These are phyloP conservation scores for Bombyx mandarina DNA, from an alignment of 1,140 invertebrate species.

Conservation along the genomic window DNA sequence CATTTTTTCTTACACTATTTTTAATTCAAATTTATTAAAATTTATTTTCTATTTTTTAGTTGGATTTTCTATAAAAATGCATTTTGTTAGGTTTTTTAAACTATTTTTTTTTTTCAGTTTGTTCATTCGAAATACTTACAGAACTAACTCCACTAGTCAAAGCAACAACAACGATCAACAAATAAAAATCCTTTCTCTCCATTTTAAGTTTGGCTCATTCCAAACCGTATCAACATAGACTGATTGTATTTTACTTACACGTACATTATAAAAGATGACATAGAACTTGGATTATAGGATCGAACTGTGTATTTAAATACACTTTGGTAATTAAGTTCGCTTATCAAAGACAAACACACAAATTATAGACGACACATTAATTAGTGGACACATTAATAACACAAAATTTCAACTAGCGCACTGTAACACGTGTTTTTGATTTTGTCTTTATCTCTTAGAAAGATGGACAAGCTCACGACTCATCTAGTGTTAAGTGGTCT, in stretches of 20 bases:
- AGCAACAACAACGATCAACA: slow-evolving; percentile 14
- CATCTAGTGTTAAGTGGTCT: too few relatives aligned
- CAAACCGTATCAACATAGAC: background rate
- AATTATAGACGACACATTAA: background rate
- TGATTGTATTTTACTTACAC: background rate
- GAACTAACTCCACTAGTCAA: slow-evolving; percentile 11
- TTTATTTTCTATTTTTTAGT: too few relatives aligned
- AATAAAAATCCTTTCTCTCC: slow-evolving; percentile 11
- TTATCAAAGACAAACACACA: slow-evolving; percentile 4
- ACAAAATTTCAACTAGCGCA: too few relatives aligned
- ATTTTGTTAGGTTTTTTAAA: too few relatives aligned
- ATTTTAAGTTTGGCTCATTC: slow-evolving; percentile 3
- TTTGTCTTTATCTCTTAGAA: too few relatives aligned
- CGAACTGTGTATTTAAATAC: slow-evolving; percentile 3
- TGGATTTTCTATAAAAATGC: too few relatives aligned
- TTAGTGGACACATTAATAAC: too few relatives aligned
- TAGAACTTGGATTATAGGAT: slow-evolving; percentile 3
- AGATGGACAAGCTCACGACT: too few relatives aligned
- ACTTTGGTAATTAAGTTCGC: background rate
- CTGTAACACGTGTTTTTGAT: too few relatives aligned
- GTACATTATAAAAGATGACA: slow-evolving; percentile 6
- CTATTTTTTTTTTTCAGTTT: background rate
- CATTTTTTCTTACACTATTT: too few relatives aligned
- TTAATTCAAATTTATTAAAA: too few relatives aligned
- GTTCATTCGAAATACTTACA: slow-evolving; percentile 15